A percentile compares a stretch with the other conserved stretches of the same genome.
These are phyloP conservation scores for Orthonychiurus folsomi DNA, from an alignment of 2,888 invertebrate species.

Conservation along the genomic window DNA sequence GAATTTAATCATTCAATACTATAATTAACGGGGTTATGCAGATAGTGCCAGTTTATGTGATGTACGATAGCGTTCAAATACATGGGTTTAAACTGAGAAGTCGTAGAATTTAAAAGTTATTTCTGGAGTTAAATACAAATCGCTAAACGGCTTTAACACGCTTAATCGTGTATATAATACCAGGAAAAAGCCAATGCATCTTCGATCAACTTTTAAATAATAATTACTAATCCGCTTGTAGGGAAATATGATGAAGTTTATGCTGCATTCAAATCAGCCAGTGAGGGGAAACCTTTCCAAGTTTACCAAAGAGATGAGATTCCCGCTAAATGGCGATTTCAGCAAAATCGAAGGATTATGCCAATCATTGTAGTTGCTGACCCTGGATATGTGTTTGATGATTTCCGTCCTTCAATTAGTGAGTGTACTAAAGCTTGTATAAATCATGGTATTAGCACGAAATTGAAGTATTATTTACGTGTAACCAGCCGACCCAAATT, in stretches of 20 bases:
- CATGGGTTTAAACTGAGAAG: no score
- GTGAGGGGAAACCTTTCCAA: background rate
- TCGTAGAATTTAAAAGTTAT: no score
- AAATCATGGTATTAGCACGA: background rate
- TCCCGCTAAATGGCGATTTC: slow-evolving; percentile 54
- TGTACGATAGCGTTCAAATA: no score
- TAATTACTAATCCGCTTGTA: slow-evolving; percentile 6
- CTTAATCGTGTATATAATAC: background rate
- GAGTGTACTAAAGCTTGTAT: background rate
- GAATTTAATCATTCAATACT: slow-evolving; percentile 45
- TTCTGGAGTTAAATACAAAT: no score
- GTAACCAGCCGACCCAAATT: background rate
- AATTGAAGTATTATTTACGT: background rate
- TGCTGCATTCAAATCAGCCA: slow-evolving; percentile 2
- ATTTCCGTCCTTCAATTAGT: slow-evolving; percentile 37
- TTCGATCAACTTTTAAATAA: background rate
- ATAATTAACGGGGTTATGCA: no score
- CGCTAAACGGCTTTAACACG: background rate
- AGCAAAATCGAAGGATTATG: slow-evolving; percentile 52
- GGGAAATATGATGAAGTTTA: slow-evolving; percentile 14
- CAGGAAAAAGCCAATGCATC: background rate
- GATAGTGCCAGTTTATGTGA: no score
- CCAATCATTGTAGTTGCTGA: slow-evolving; percentile 57
- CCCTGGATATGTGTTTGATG: slow-evolving; percentile 54
- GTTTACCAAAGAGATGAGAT: slow-evolving; percentile 52